Evolutionary conservation across 2,888 invertebrate genomes (phyloP), one percentile per base, ranked within the genome.

Genomic region (Drosophila borealis): DNA sequence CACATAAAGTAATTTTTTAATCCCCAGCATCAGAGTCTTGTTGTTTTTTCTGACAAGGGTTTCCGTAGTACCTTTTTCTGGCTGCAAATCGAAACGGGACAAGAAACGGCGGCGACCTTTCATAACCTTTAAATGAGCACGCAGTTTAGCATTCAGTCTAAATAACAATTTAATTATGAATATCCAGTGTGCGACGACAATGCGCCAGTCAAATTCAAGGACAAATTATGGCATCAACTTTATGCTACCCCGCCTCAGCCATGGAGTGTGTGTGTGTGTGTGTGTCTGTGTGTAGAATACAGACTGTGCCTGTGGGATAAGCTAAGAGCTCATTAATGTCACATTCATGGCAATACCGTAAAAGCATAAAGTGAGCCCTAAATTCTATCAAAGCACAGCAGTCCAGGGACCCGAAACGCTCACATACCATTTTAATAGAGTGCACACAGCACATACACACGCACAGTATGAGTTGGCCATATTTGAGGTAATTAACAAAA

Each of bases 271-370:
- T 25, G 2, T 13, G 8, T 48, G 39, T 42, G 39, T 53, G 37
- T 50, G 11, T 19, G 9, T 50, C 25, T 44, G 21, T 39, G 29
- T 34, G 14, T 50, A 37, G 33, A 49, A 54, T 50, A 42, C 65
- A 41, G 50, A 17, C 80, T 80, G 74, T 33, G 81, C 83, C 88
- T 71, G 51, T 86, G 83, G 83, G 83, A 88, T 88, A 88, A 86
- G 83, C 87, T 73, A 57, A 80, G 88, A 88, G 87, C 84, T 84
- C 88, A 84, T 84, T 84, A 84, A 84, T 84, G 84, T 84, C 88
- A 83, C 88, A 84, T 84, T 84, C 88, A 88, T 80, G 83, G 78
- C 78, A 67, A 68, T 69, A 70, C 69, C 68, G 69, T 74, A 70
- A 78, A 77, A 70, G 72, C 82, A 88, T 82, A 80, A 81, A 83